Evolutionary conservation across 2,888 invertebrate species (phyloP).

Genomic region (Polydesmus complanatus): DNA sequence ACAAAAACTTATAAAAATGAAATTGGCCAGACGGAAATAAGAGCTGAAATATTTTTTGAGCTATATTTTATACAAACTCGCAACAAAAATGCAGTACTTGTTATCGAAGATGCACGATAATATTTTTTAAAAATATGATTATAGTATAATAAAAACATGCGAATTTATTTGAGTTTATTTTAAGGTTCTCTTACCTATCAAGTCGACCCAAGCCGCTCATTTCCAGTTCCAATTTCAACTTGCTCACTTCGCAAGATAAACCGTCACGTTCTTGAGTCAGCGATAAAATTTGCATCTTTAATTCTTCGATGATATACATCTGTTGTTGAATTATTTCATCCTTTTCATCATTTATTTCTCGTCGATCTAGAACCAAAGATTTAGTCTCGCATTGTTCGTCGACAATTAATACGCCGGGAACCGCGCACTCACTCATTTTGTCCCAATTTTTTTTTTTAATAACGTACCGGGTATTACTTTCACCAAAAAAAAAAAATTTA

Average conservation of each 20-base stretch:
- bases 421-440: background rate
- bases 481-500: no score
- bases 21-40: no score
- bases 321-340: conserved; percentile 15
- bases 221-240: conserved; percentile 22
- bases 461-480: no score
- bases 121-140: no score
- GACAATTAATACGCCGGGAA: background rate
- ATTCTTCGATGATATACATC: conserved; percentile 9
- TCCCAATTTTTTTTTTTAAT: no score
- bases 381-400: background rate
- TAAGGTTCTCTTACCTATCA: conserved; percentile 21
- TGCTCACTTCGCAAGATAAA: conserved; percentile 22
- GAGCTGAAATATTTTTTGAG: no score
- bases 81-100: no score
- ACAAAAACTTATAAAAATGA: no score
- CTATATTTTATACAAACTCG: no score
- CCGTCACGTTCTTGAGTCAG: conserved; percentile 21
- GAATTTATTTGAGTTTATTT: no score
- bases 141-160: no score
- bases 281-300: conserved; percentile 11
- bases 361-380: background rate
- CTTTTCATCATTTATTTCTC: conserved; percentile 10
- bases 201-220: conserved; percentile 22
- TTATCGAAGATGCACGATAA: no score